Evolutionary conservation across 1,140 invertebrate species (phyloP).

Genomic region (Magallana gigas): DNA sequence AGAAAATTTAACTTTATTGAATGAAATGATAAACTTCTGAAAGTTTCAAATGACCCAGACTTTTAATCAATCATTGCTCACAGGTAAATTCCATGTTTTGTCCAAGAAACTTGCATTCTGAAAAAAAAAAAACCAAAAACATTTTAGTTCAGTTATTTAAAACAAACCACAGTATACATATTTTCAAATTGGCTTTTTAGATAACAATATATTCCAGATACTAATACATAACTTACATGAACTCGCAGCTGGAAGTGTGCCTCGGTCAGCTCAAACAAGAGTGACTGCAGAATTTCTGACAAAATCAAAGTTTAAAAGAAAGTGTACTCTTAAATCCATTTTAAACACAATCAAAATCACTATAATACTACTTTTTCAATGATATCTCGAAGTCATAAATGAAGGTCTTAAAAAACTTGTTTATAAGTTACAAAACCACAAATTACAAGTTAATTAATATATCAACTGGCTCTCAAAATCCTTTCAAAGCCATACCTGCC

Average conservation of each 20-base stretch:
- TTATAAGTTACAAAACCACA: no score
- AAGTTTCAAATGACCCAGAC: background rate
- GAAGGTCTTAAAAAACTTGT: no score
- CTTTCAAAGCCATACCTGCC: slow-evolving; percentile 7
- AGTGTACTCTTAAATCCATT: background rate
- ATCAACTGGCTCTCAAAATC: no score
- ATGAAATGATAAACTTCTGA: background rate
- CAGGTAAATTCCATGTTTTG: slow-evolving; percentile 67
- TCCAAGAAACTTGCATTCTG: slow-evolving; percentile 70
- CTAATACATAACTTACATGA: slow-evolving; percentile 51
- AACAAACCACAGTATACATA: background rate
- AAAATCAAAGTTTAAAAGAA: background rate
- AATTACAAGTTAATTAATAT: no score
- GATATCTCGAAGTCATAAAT: no score
- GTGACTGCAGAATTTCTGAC: slow-evolving; percentile 51
- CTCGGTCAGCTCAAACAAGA: slow-evolving; percentile 49
- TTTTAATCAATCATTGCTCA: slow-evolving; percentile 50
- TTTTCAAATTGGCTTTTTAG: no score
- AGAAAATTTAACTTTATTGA: background rate
- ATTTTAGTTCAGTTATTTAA: background rate
- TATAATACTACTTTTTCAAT: no score
- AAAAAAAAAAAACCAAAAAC: slow-evolving; percentile 32
- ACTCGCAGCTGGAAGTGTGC: slow-evolving; percentile 62
- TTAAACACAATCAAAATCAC: no score
- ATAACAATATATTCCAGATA: no score